A percentile compares a stretch with the other conserved stretches of the same genome.
Evolutionary conservation across 2,797 vertebrate species (phyloP).

Genomic region (Emys orbicularis): DNA sequence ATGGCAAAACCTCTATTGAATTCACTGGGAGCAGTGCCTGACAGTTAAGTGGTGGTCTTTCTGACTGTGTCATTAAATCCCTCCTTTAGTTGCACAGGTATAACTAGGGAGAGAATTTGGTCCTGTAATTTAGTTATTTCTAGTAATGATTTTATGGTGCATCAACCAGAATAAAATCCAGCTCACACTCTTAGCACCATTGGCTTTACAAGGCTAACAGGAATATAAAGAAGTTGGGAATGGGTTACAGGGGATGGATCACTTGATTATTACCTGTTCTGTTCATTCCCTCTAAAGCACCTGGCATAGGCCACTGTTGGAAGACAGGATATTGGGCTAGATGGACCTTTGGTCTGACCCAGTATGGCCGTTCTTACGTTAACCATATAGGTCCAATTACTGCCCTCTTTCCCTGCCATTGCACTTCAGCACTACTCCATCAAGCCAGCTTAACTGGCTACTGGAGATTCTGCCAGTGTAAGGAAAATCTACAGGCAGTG

Average conservation of each 20-base stretch:
- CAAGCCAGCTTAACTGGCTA: not conserved
- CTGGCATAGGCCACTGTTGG: not conserved
- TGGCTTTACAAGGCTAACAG: not conserved
- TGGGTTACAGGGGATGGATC: too few relatives aligned
- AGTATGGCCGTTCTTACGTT: not conserved
- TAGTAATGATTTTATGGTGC: not conserved
- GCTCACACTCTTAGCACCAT: not conserved
- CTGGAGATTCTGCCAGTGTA: not conserved
- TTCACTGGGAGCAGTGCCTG: constrained; percentile 12
- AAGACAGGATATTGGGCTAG: too few relatives aligned
- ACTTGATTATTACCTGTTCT: not conserved
- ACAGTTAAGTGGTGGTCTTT: constrained; percentile 30
- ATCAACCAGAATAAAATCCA: not conserved
- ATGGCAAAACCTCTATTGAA: constrained; percentile 23
- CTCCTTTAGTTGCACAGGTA: not conserved
- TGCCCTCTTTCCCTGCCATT: not conserved
- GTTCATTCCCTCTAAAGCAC: not conserved
- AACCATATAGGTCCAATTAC: not conserved
- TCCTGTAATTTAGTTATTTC: not conserved
- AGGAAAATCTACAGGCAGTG: not conserved
- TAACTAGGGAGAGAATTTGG: not conserved
- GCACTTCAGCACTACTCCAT: not conserved
- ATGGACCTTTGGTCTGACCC: too few relatives aligned
- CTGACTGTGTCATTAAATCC: not conserved
- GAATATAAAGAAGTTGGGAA: not conserved